A percentile compares a stretch with the other conserved stretches of the same genome.
Evolutionary conservation across 1,140 invertebrate genomes (phyloP).

Genomic region (Tigriopus japonicus): DNA sequence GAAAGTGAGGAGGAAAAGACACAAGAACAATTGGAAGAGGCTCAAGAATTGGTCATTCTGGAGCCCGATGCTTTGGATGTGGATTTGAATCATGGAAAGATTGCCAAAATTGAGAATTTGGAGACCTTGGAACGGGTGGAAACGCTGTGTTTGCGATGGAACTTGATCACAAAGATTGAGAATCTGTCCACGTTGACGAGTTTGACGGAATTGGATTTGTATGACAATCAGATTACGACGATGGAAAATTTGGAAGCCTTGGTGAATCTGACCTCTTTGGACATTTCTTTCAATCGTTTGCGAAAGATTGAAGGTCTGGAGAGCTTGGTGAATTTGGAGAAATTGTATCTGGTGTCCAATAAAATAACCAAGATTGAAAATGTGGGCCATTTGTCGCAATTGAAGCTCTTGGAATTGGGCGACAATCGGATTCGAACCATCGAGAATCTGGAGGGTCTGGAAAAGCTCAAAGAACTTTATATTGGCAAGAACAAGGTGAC

Average conservation of each 20-base stretch:
- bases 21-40: slow-evolving; percentile 18
- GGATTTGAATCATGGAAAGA: slow-evolving; percentile 70
- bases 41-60: slow-evolving; percentile 22
- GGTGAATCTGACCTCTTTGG: slow-evolving; percentile 69
- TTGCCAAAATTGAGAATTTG: slow-evolving; percentile 60
- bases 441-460: slow-evolving; percentile 56
- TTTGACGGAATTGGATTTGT: slow-evolving; percentile 71
- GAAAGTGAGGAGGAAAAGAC: slow-evolving; percentile 3
- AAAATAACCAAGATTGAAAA: slow-evolving; percentile 83
- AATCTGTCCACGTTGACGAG: slow-evolving; percentile 47
- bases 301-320: slow-evolving; percentile 68
- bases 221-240: slow-evolving; percentile 82
- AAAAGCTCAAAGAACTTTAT: slow-evolving; percentile 53
- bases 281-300: slow-evolving; percentile 94
- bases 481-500: slow-evolving; percentile 92
- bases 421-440: slow-evolving; percentile 81
- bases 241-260: slow-evolving; percentile 74
- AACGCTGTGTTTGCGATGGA: slow-evolving; percentile 72
- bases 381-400: slow-evolving; percentile 51
- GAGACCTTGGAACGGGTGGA: slow-evolving; percentile 51
- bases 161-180: slow-evolving; percentile 84
- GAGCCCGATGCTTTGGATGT: slow-evolving; percentile 34
- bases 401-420: slow-evolving; percentile 77
- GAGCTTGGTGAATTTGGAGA: slow-evolving; percentile 56
- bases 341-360: slow-evolving; percentile 80